Percentiles rank a stretch among this genome's conserved stretches.
Conservation (phyloP, 2,797 vertebrate species). For the Hydrophis major region DNA sequence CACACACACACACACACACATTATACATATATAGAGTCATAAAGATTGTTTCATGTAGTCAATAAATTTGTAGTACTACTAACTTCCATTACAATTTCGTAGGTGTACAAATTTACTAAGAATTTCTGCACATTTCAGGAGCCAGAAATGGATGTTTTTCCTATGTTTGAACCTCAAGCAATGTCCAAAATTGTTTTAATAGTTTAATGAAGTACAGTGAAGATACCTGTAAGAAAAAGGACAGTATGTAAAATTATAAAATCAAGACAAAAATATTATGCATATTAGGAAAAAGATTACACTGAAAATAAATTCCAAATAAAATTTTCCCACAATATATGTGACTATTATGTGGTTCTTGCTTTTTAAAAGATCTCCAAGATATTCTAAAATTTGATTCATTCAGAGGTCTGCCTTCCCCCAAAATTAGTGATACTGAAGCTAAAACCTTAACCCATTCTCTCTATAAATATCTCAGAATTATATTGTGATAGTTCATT, state of each 20-base stretch:
- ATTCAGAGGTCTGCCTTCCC: background rate
- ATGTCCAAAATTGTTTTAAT: background rate
- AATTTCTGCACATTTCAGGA: background rate
- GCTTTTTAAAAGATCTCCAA: background rate
- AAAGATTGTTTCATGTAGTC: background rate
- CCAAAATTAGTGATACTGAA: background rate
- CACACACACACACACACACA: too few species aligned
- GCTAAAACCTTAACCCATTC: background rate
- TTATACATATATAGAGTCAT: background rate
- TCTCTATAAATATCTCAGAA: background rate
- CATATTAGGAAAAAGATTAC: background rate
- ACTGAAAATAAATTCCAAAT: background rate
- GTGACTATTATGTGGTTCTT: background rate
- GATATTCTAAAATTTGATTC: background rate
- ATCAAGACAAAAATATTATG: background rate
- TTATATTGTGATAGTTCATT: background rate
- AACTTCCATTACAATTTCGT: background rate
- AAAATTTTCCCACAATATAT: background rate
- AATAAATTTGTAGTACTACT: background rate
- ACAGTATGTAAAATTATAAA: background rate
- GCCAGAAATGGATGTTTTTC: background rate
- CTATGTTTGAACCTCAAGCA: background rate
- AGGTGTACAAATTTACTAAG: background rate
- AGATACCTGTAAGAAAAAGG: background rate
- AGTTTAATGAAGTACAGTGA: background rate